Evolutionary conservation across 2,888 invertebrate genomes (phyloP), one percentile per base, ranked within the genome.

Genomic region (Andrena camellia): DNA sequence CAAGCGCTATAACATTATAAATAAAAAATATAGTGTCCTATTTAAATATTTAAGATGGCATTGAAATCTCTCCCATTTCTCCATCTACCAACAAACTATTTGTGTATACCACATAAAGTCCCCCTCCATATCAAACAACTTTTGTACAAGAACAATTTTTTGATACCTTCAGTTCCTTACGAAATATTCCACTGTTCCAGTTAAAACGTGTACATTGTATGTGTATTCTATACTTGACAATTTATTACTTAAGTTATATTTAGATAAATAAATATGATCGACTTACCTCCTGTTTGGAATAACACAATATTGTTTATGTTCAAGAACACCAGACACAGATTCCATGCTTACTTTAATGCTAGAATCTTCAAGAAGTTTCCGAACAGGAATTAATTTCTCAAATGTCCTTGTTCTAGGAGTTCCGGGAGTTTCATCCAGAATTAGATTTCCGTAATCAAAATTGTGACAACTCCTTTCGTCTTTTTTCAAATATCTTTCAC

Each of bases 301-400:
- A 20, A 64, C 70, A 66, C 85, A 89, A 76, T 79, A 83, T 35
- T 87, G 81, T 59, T 69, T 84, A 33, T 92, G 76, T 85, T 89
- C 76, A 71, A 84, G 54, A 70, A 73, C 54, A 60, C 89, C 67
- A n/a, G 90, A 86, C 17, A 93, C 83, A 1, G 93, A 93, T 76
- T 93, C 93, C 33, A 92, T 91, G 85, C 93, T 93, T 0, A 93
- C 90, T 33, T 92, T 86, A 0, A 92, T 82, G 59, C 92, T 88
- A 6, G 93, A 93, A 33, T 93, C 93, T 68, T 93, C 73, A 5
- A 81, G 29, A 17, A 83, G 72, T 31, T 76, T 77, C 33, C 66
- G 72, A 10, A 73, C 69, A 42, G 93, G 93, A 35, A 93, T 76
- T 81, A 92, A 83, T 33, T 83, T 81, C 26, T 73, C 81, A n/a